Base-by-base conservation (phyloP, 1,140 invertebrate genomes). In the Scaptodrosophila lebanonensis region DNA sequence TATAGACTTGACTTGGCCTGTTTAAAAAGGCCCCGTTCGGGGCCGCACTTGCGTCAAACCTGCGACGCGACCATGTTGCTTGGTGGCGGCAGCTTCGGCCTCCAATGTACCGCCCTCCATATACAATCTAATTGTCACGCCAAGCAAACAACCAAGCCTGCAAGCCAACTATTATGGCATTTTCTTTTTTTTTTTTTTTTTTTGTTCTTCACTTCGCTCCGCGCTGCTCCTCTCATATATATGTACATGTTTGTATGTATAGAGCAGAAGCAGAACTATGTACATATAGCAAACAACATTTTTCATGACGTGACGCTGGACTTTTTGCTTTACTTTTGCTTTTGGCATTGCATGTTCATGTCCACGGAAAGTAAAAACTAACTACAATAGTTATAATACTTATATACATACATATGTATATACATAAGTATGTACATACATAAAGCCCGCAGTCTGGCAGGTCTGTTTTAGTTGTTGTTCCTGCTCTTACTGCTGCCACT, bases 81-180 rank as follows among this genome's bases (percentile, higher is more conserved):
- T 30, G 48, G 20, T 39, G 52, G 42, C 35, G 25, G 47, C 16
- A 18, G 66, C 44, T 64, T 29, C 29, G 48, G 40, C 59, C 63
- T 25, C 47, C 43, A 52, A 30, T 44, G 22, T 3, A 25, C 22
- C n/a, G 8, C 22, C 22, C 22, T 9, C 66, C 43, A 40, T 4
- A 4, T 17, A 51, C 72, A 77, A 73, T 73, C 64, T 77, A 77
- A 77, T 77, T 79, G 73, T 77, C 73, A 79, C 73, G 73, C 68
- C 75, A 77, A 73, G 73, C 59, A 62, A 62, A 62, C 52, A 62
- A 62, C 51, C 53, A 58, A 58, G 47, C 22, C 22, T 25, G 22
- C 27, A 57, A 63, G 56, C 59, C 60, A 77, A 79, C 73, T 77
- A 73, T 77, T 77, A 77, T 73, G 73, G 73, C 79, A 79, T 77